These are phyloP conservation scores for Trissoscelio sp. DNA, from an alignment of 2,888 invertebrate species.

Conservation along the genomic window DNA sequence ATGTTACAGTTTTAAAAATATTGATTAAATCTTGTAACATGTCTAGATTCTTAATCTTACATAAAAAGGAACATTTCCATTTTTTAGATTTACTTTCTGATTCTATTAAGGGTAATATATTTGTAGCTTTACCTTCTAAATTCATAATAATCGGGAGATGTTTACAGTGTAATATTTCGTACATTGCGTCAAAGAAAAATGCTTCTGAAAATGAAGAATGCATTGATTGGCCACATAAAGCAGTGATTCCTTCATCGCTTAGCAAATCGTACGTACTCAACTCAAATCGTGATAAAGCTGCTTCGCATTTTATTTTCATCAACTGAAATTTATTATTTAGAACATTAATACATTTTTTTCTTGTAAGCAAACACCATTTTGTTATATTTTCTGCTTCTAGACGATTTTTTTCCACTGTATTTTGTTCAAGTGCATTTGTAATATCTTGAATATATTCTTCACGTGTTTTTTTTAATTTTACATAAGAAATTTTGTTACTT, in stretches of 20 bases:
- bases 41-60: neutral
- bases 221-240: constrained; percentile 12
- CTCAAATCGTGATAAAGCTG: neutral
- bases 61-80: constrained; percentile 20
- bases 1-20: neutral
- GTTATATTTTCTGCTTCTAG: constrained; percentile 14
- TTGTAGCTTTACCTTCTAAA: neutral
- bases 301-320: constrained; percentile 1
- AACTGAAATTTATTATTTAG: neutral
- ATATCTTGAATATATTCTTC: constrained; percentile 18
- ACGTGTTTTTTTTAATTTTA: constrained; percentile 4
- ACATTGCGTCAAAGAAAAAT: neutral
- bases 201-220: neutral
- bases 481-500: neutral
- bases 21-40: neutral
- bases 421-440: neutral
- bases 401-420: neutral
- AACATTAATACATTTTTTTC: neutral
- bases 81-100: neutral
- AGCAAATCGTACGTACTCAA: neutral
- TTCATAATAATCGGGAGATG: neutral
- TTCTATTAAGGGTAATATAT: constrained; percentile 6
- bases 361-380: constrained; percentile 13
- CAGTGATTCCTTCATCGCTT: neutral
- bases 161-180: neutral